Evolutionary conservation across 1,140 invertebrate genomes (phyloP), one percentile per base, ranked within the genome.

Genomic region (Akabosia matsudoensis): DNA sequence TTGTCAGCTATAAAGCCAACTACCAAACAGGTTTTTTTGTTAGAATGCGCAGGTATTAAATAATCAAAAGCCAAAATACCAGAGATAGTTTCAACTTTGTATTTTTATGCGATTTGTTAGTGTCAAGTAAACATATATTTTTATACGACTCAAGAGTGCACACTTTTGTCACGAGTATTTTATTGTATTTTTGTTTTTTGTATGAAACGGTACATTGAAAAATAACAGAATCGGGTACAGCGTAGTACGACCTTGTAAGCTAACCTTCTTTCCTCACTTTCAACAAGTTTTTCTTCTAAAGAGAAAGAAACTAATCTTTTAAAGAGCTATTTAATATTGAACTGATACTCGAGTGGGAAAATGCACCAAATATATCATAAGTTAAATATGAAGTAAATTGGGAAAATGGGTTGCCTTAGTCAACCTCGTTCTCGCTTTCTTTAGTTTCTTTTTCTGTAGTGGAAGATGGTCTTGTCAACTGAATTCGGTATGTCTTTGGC

Each of bases 401-500:
- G 7, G 24, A 10, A 61, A 22, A 13, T 61, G 13, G 7, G 24
- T 61, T 61, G 24, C 24, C 24, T 61, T 61, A 61, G 24, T 61
- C 54, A 61, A 61, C 13, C 54, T 61, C 54, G 24, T 61, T 61
- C 24, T 61, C 54, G 22, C 30, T 2, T 10, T 67, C 22, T 30
- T 67, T 67, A n/a, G 13, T 28, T 28, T 72, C 33, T 22, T 33
- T 28, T 7, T 37, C 33, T 1, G 70, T 18, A 54, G 26, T 52
- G 37, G 33, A 33, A 1, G 37, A 7, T 37, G 1, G 18, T 28
- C 33, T 3, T 14, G 67, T 31, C 74, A 45, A 67, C 1, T 67
- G 52, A 14, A 54, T 74, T 70, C 67, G n/a, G 70, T 24, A 70
- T 31, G 67, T 75, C 70, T 75, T 70, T 70, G 61, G 33, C n/a